Base-by-base conservation (phyloP, 2,888 invertebrate genomes). In the Cactoblastis cactorum region DNA sequence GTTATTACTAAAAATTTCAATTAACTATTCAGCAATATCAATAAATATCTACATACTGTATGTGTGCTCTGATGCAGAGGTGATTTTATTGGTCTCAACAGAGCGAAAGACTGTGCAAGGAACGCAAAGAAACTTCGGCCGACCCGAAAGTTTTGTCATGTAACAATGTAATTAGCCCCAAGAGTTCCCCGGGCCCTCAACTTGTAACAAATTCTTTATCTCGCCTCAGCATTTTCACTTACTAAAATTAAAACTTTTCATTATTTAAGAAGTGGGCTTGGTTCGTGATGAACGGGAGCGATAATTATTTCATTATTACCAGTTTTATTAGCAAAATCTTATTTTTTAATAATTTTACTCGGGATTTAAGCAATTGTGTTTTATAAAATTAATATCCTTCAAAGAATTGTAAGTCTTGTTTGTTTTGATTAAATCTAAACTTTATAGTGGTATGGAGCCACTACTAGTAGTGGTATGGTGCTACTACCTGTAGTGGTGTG, bases 111-210 rank as follows among this genome's bases (percentile, higher is more conserved):
- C 59, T 61, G 63, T 73, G 74, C 67, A 79, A 78, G 77, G 79
- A 83, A 78, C 79, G 78, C 73, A 77, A 83, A 82, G 80, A 82
- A 86, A 84, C 77, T 83, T 80, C 60, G 62, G 65, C 68, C 76
- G 77, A 81, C 83, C 82, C 84, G 77, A 85, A 85, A 85, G 76
- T 86, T 85, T 83, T 79, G 80, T 81, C 81, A 80, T 81, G 82
- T 83, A 78, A 84, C 87, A 83, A 83, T 79, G 85, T 86, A 85
- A 87, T 85, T 86, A 86, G 83, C 82, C 80, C 71, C 63, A 73
- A 80, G 82, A 79, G 76, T 72, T 71, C 71, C 68, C 68, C 66
- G 68, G n/a, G 67, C 69, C 72, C 67, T 68, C 70, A 75, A 80
- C 77, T 80, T 76, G 74, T 73, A 73, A 76, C 77, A 80, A 83